Conservation (phyloP, 1,140 invertebrate genomes). For the Tetragnatha versicolor region DNA sequence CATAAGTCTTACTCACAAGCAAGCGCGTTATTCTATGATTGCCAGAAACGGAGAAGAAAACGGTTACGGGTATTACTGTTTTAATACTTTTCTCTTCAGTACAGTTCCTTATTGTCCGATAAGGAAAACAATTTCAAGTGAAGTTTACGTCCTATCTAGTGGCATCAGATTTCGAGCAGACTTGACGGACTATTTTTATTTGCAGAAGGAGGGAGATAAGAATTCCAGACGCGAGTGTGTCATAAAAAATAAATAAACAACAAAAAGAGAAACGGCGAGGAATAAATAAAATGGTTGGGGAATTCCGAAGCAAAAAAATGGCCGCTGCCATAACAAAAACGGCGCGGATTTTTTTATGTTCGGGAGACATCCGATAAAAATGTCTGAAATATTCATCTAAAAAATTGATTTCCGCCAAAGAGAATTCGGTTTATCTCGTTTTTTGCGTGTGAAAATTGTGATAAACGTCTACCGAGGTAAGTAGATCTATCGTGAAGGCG, state of each 20-base stretch:
- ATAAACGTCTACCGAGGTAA: neutral
- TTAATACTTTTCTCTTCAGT: neutral
- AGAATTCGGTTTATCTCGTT: neutral
- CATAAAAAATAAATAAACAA: neutral
- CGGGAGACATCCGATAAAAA: neutral
- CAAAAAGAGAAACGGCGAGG: neutral
- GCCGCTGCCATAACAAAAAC: neutral
- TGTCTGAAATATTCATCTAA: neutral
- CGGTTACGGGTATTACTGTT: conserved; percentile 31
- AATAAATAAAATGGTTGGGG: neutral
- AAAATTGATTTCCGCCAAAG: neutral
- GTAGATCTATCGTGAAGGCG: no score
- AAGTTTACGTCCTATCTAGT: conserved; percentile 35
- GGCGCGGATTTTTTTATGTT: neutral
- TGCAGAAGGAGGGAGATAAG: conserved; percentile 22
- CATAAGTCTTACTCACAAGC: conserved; percentile 2
- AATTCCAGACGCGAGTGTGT: conserved; percentile 20
- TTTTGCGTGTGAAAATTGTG: neutral
- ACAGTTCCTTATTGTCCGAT: conserved; percentile 16
- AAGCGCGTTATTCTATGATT: conserved; percentile 19
- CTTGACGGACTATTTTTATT: conserved; percentile 42
- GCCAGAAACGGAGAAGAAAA: neutral
- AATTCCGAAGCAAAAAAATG: neutral
- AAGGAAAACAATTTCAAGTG: conserved; percentile 50
- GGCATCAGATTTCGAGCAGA: conserved; percentile 50